Percentiles rank a stretch among this genome's conserved stretches.
These are phyloP conservation scores for Parnassius smintheus DNA, from an alignment of 2,888 invertebrate species.

Conservation along the genomic window DNA sequence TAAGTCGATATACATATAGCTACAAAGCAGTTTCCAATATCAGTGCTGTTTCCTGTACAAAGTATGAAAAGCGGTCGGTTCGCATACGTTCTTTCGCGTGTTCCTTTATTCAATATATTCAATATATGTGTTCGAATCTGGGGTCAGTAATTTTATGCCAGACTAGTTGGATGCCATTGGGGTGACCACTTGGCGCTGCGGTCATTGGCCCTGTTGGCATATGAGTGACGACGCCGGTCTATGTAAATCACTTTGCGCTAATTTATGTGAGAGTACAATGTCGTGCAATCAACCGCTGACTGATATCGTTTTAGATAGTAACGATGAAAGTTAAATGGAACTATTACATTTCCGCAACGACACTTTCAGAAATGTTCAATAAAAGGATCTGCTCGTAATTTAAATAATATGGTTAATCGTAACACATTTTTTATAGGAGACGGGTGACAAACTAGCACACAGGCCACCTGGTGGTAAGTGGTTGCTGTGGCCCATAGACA, in stretches of 20 bases:
- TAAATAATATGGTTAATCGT: too few relatives aligned
- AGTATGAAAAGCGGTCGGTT: too few relatives aligned
- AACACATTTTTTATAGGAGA: too few relatives aligned
- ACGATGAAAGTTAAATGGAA: background rate
- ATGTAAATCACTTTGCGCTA: slow-evolving; percentile 59
- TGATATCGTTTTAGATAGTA: background rate
- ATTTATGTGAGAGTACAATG: slow-evolving; percentile 54
- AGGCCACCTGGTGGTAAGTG: too few relatives aligned
- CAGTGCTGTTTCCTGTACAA: too few relatives aligned
- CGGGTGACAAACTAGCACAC: too few relatives aligned
- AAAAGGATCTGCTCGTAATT: too few relatives aligned
- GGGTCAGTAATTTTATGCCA: slow-evolving; percentile 46
- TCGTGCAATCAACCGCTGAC: slow-evolving; percentile 28
- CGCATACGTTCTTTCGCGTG: background rate
- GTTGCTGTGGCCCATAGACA: too few relatives aligned
- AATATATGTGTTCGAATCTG: slow-evolving; percentile 37
- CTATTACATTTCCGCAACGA: too few relatives aligned
- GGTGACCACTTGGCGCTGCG: slow-evolving; percentile 52
- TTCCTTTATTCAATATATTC: slow-evolving; percentile 15
- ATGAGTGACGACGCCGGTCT: slow-evolving; percentile 48
- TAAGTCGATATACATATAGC: too few relatives aligned
- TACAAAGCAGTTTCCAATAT: too few relatives aligned
- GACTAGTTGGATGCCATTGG: slow-evolving; percentile 38
- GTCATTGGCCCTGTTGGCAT: slow-evolving; percentile 61
- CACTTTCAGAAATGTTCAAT: too few relatives aligned